These are phyloP conservation scores for Ichneumon xanthorius DNA, from an alignment of 2,888 invertebrate species.

Conservation along the genomic window DNA sequence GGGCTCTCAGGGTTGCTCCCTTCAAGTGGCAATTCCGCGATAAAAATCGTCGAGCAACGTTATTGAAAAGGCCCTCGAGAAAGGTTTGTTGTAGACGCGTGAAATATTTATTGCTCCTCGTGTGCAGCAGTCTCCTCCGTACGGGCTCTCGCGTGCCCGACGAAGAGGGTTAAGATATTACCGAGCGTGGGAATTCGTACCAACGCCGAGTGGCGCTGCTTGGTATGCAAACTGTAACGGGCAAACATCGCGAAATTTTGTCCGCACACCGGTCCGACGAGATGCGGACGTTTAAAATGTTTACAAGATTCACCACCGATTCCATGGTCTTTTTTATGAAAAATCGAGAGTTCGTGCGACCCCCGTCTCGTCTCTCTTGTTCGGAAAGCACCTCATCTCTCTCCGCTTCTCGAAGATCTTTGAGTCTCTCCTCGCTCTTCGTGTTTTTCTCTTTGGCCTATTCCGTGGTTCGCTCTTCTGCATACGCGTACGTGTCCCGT, in stretches of 20 bases:
- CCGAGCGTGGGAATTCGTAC: slow-evolving; percentile 21
- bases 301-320: neutral
- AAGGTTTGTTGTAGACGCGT: neutral
- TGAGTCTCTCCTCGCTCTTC: slow-evolving; percentile 3
- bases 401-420: slow-evolving; percentile 6
- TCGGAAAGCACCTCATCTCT: neutral
- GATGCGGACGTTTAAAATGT: slow-evolving; percentile 18
- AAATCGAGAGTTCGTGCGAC: slow-evolving; percentile 34
- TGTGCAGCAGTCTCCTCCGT: neutral
- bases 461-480: slow-evolving; percentile 42
- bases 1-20: slow-evolving; percentile 58
- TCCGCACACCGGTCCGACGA: slow-evolving; percentile 23
- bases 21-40: slow-evolving; percentile 72
- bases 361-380: slow-evolving; percentile 10
- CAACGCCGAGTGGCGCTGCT: slow-evolving; percentile 15
- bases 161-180: neutral
- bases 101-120: slow-evolving; percentile 42
- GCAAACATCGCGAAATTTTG: slow-evolving; percentile 32
- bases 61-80: slow-evolving; percentile 13
- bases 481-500: slow-evolving; percentile 59
- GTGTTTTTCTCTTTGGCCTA: neutral
- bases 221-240: slow-evolving; percentile 33
- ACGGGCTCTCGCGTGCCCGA: slow-evolving; percentile 17
- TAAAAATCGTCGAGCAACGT: slow-evolving; percentile 73
- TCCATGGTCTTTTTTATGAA: slow-evolving; percentile 9